Evolutionary conservation across 2,888 invertebrate species (phyloP), one percentile per base, ranked within the genome.

Genomic region (Pristionchus maxplancki): DNA sequence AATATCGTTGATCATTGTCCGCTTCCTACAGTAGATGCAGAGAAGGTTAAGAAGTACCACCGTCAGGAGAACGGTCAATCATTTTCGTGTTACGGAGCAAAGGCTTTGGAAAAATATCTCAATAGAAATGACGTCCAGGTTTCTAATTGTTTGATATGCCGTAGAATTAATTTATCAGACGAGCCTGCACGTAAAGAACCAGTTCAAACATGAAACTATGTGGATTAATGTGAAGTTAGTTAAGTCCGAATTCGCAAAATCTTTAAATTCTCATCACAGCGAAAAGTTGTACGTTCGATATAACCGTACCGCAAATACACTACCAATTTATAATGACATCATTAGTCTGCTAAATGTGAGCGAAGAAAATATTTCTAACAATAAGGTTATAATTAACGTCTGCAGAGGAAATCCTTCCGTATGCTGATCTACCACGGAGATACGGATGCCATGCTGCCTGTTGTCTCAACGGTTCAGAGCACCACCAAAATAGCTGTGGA

Each of bases 341-440:
- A 64, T 64, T 28, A 31, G 31, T 11, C 15, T 64, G 11, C 31
- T 64, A 31, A 64, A n/a, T n/a, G 64, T 58, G 58, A 5, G n/a
- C 6, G 24, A 58, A 58, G n/a, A n/a, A n/a, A n/a, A n/a, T n/a
- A n/a, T n/a, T n/a, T n/a, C n/a, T n/a, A n/a, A n/a, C n/a, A n/a
- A n/a, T n/a, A n/a, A n/a, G n/a, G n/a, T n/a, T n/a, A n/a, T n/a
- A n/a, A n/a, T n/a, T n/a, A n/a, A n/a, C n/a, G n/a, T n/a, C n/a
- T n/a, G n/a, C n/a, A n/a, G n/a, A n/a, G n/a, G n/a, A n/a, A 8
- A 4, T 74, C 71, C n/a, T 40, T 74, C 71, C 71, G 71, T 3
- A 74, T 74, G 71, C 71, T 74, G 9, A 74, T 74, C 24, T 74
- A 74, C 40, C 40, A 74, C 20, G 71, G 40, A 20, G 71, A 74